Base-by-base conservation (phyloP, 2,888 invertebrate species). In the Alitta virens region DNA sequence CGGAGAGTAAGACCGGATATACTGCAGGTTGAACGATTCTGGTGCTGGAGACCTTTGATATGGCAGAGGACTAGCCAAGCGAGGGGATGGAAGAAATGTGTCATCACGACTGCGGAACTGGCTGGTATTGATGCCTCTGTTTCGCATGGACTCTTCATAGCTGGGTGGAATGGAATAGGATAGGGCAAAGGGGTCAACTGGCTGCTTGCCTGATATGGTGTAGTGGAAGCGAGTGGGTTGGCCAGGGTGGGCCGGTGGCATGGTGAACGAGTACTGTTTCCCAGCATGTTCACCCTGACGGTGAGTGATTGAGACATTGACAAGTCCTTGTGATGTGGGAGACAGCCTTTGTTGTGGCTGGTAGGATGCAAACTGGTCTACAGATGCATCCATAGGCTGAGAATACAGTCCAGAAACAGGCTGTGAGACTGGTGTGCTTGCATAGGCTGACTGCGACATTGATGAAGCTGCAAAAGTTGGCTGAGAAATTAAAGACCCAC, bases 251-350 rank as follows among this genome's bases (percentile, higher is more conserved):
- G 46, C 55, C 21, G 54, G 42, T 14, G 64, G 64, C 21, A 64
- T n/a, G 21, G 64, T 56, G 46, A 64, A 56, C 38, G 54, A 55
- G 40, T 62, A 18, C 33, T 53, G 51, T 7, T 56, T 27, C n/a
- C 26, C 56, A 21, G 25, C 14, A 2, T 52, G 46, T 7, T 42
- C 57, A 7, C 43, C 38, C 1, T 38, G 46, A 49, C 56, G 46
- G 49, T 65, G 67, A 46, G 56, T 60, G n/a, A 67, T 56, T 23
- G 67, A 65, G 21, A 67, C 60, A 25, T 58, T 60, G 49, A 67
- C 46, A n/a, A n/a, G n/a, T 12, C 51, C 51, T n/a, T 46, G 46
- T 21, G 40, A 26, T 7, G 12, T 50, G 23, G 46, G 50, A 7
- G 12, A 24, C 55, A 16, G 25, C 26, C 7, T 16, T 21, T 14